Percentiles rank a stretch among this genome's conserved stretches.
phyloP scores from a whole-genome alignment of 2,888 invertebrate species.

The Tipula confusa region DNA sequence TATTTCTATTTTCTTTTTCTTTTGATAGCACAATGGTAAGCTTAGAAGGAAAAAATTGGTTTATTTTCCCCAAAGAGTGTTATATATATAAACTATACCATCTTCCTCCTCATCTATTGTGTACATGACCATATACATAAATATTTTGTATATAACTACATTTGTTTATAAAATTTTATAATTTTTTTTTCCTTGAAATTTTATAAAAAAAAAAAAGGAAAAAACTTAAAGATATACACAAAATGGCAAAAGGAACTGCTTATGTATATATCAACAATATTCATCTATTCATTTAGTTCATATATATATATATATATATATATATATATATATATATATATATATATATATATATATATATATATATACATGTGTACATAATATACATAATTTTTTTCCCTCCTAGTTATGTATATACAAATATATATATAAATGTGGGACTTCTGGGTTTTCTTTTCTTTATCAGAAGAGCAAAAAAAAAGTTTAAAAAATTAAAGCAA shows the following conservation, averaged over 20 bases:
- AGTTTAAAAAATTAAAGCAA: too few species aligned
- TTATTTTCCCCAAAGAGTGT: not conserved
- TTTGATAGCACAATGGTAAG: not conserved
- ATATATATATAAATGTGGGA: not conserved
- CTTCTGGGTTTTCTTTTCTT: conserved; percentile 7
- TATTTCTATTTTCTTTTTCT: conserved; percentile 7
- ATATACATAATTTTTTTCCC: not conserved
- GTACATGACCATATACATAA: not conserved
- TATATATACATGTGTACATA: not conserved
- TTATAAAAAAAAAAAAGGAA: not conserved
- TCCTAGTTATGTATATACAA: not conserved
- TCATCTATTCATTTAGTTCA: conserved; percentile 3
- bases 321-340: not conserved
- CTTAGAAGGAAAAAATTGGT: not conserved
- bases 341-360: too few species aligned
- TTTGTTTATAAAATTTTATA: not conserved
- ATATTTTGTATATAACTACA: not conserved
- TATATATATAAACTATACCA: not conserved
- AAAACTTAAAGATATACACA: conserved; percentile 12
- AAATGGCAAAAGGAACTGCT: conserved; percentile 9
- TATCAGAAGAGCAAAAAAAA: too few species aligned
- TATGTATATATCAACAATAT: not conserved
- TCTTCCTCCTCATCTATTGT: not conserved
- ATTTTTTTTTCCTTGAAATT: not conserved
- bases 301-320: not conserved